These are phyloP conservation scores for Julus scandinavius DNA, from an alignment of 2,888 invertebrate genomes.

Conservation along the genomic window DNA sequence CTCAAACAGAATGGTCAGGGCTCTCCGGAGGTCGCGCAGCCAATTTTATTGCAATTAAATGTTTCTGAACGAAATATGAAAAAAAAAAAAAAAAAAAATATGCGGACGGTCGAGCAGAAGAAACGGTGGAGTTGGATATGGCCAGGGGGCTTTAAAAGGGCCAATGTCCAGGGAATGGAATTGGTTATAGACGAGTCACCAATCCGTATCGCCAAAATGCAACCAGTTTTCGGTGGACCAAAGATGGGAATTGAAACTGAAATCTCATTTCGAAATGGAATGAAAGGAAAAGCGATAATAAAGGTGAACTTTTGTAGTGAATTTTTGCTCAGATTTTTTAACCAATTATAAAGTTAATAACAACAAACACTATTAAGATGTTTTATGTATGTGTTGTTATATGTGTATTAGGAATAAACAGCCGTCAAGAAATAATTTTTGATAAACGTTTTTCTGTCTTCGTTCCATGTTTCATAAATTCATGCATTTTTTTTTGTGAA, in stretches of 20 bases:
- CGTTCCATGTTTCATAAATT: too few relatives aligned
- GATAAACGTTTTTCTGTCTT: too few relatives aligned
- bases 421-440: too few relatives aligned
- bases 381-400: too few relatives aligned
- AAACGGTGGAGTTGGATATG: not conserved
- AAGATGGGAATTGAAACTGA: not conserved
- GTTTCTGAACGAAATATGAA: not conserved
- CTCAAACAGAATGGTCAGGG: not conserved
- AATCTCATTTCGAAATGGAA: conserved; percentile 8
- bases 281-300: not conserved
- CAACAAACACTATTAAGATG: too few relatives aligned
- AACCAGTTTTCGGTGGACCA: not conserved
- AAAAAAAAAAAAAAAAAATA: not conserved
- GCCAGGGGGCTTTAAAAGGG: not conserved
- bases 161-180: conserved; percentile 7
- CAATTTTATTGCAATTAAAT: conserved; percentile 18
- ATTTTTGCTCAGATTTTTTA: too few relatives aligned
- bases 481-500: too few relatives aligned
- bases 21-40: not conserved
- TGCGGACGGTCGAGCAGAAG: not conserved
- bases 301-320: not conserved
- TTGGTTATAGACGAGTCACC: not conserved
- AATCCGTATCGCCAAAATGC: too few relatives aligned
- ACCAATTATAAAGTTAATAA: too few relatives aligned
- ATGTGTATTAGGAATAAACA: too few relatives aligned